Percentiles rank a stretch among this genome's conserved stretches.
These are phyloP conservation scores for Berghia stephanieae DNA, from an alignment of 1,140 invertebrate species.

Conservation along the genomic window DNA sequence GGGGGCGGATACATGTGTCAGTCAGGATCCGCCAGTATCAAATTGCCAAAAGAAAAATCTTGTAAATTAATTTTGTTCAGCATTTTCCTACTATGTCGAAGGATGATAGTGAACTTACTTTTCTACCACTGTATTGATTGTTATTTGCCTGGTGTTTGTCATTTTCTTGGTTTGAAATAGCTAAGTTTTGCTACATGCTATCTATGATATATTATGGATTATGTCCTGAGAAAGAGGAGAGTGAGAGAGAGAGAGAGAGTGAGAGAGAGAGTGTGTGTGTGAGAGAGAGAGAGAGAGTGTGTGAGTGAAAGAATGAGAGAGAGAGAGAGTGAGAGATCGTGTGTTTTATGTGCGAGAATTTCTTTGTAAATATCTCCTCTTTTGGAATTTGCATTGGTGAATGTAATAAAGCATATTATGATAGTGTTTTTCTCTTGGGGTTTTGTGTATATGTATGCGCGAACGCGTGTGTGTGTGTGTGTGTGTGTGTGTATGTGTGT, in stretches of 20 bases:
- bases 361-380: background rate
- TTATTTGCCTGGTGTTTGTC: no score
- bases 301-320: background rate
- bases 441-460: background rate
- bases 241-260: background rate
- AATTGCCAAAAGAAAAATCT: no score
- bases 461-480: background rate
- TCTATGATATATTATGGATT: no score
- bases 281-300: constrained; percentile 14
- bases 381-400: background rate
- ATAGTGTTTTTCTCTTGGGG: background rate
- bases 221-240: constrained; percentile 9
- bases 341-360: background rate
- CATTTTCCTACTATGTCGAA: background rate
- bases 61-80: no score
- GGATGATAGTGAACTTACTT: background rate
- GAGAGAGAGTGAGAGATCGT: background rate
- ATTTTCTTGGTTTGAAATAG: no score
- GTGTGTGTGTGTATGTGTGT: background rate
- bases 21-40: no score
- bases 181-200: no score
- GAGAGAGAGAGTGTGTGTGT: constrained; percentile 4
- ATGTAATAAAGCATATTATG: background rate
- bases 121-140: no score
- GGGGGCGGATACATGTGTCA: no score